These are phyloP conservation scores for Rhegmatorhina hoffmannsi DNA, from an alignment of 2,113 vertebrate species.

Conservation along the genomic window DNA sequence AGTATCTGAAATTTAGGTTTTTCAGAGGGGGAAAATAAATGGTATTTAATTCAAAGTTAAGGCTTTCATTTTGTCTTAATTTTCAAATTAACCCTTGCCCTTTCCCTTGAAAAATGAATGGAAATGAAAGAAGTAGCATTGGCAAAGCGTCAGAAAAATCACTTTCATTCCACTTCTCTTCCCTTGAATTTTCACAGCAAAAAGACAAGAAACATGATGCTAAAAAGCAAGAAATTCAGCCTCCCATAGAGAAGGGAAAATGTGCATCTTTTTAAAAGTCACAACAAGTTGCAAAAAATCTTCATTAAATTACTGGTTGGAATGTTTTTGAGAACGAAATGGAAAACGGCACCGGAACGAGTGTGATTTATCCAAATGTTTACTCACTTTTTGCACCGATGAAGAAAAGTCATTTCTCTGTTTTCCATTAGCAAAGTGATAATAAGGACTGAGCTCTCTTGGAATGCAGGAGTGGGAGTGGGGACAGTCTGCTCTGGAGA, in stretches of 20 bases:
- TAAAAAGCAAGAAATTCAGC: neutral
- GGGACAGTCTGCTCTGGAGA: slow-evolving; percentile 38
- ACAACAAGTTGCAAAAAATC: slow-evolving; percentile 28
- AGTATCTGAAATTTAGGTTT: neutral
- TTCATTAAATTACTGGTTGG: slow-evolving; percentile 24
- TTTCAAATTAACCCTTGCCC: neutral
- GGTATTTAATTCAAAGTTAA: neutral
- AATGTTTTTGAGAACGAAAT: slow-evolving; percentile 16
- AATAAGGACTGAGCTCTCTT: slow-evolving; percentile 1
- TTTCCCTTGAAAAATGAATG: neutral
- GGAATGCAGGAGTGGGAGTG: slow-evolving; percentile 49
- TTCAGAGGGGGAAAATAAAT: neutral
- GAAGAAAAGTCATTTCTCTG: neutral
- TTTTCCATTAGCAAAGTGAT: slow-evolving; percentile 12
- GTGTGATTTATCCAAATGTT: slow-evolving; percentile 45
- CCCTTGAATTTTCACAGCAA: neutral
- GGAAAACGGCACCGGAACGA: slow-evolving; percentile 2
- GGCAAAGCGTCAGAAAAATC: neutral
- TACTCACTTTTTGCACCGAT: neutral
- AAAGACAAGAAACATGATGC: neutral
- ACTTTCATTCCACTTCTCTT: neutral
- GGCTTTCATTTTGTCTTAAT: neutral
- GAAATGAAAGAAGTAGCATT: neutral
- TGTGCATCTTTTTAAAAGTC: neutral
- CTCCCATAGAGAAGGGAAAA: slow-evolving; percentile 1